phyloP scores from a whole-genome alignment of 2,113 vertebrate genomes.

The Carassius carassius region DNA sequence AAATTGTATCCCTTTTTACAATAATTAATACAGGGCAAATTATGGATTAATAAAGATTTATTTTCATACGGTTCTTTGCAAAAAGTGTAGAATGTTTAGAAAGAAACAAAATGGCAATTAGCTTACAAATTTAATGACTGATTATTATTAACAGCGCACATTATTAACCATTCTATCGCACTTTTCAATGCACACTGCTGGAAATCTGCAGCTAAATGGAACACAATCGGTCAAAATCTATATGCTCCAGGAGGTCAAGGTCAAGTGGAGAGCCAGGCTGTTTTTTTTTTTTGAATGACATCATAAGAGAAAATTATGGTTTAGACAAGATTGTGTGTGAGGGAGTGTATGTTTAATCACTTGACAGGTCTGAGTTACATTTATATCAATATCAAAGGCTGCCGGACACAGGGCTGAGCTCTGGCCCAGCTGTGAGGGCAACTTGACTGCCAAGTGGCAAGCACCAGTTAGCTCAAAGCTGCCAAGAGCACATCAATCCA shows the following conservation, averaged over 20 bases:
- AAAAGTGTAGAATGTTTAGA: too few species aligned
- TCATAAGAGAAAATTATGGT: background rate
- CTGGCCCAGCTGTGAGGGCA: slow-evolving; percentile 63
- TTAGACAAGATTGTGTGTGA: background rate
- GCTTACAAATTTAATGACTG: background rate
- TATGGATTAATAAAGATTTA: background rate
- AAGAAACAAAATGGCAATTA: background rate
- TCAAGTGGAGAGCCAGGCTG: slow-evolving; percentile 1
- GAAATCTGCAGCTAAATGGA: background rate
- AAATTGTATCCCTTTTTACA: background rate
- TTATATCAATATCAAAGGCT: slow-evolving; percentile 73
- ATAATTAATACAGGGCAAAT: background rate
- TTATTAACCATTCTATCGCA: background rate
- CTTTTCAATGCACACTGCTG: background rate
- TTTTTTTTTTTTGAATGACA: background rate
- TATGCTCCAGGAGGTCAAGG: background rate
- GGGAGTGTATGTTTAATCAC: slow-evolving; percentile 16
- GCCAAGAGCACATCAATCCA: slow-evolving; percentile 69
- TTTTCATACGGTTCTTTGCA: background rate
- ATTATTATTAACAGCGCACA: too few species aligned
- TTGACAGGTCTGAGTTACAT: slow-evolving; percentile 61
- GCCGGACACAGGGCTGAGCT: slow-evolving; percentile 63
- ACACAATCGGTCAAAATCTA: background rate
- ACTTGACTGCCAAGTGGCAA: slow-evolving; percentile 64
- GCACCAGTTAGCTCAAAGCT: slow-evolving; percentile 63